These are phyloP conservation scores for Ceratosolen fusciceps DNA, from an alignment of 1,140 invertebrate species.

Conservation along the genomic window DNA sequence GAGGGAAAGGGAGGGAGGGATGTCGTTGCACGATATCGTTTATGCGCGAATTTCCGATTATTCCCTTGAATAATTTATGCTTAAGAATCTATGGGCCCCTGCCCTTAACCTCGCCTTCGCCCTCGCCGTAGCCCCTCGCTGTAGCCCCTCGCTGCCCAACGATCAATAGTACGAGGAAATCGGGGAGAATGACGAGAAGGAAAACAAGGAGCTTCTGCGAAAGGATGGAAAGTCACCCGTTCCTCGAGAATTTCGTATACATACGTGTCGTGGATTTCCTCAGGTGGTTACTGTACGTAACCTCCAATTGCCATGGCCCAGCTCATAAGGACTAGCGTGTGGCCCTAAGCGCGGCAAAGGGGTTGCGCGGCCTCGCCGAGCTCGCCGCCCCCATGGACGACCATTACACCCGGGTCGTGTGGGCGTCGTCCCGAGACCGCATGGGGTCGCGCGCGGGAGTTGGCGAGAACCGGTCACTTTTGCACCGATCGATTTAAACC, in stretches of 20 bases:
- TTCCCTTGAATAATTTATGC: not conserved
- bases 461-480: constrained; percentile 18
- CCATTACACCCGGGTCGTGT: constrained; percentile 15
- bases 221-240: not conserved
- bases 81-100: not conserved
- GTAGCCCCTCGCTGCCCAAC: too few species aligned
- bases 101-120: not conserved
- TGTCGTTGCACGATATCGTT: too few species aligned
- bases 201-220: not conserved
- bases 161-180: not conserved
- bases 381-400: too few species aligned
- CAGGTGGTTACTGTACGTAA: not conserved
- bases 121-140: too few species aligned
- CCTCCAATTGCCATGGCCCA: not conserved
- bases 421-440: constrained; percentile 16
- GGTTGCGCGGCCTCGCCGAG: too few species aligned
- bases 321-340: not conserved
- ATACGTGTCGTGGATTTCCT: not conserved
- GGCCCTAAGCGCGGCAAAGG: not conserved
- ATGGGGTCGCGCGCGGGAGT: not conserved
- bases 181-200: not conserved
- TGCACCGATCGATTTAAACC: constrained; percentile 20
- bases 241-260: not conserved
- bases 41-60: too few species aligned
- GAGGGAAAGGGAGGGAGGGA: too few species aligned